Conservation (phyloP, 2,888 invertebrate genomes). For the Zelleria hepariella region DNA sequence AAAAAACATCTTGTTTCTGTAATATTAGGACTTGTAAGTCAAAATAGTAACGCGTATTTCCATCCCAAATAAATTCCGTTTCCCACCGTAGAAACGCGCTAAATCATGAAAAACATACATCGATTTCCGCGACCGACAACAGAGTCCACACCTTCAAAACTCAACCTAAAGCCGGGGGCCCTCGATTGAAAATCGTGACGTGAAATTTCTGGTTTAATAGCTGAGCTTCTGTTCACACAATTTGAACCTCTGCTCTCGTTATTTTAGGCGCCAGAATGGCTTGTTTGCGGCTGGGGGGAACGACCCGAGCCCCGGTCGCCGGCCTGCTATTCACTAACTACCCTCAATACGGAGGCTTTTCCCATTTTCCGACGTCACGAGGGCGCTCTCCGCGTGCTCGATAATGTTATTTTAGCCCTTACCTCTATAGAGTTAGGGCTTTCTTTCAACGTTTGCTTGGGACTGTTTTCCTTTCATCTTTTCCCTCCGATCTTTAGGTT, state of each 20-base stretch:
- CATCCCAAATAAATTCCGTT: background rate
- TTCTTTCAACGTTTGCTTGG: background rate
- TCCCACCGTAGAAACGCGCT: background rate
- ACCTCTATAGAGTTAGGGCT: background rate
- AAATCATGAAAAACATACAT: background rate
- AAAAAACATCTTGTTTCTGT: background rate
- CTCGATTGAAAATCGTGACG: background rate
- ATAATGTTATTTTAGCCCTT: background rate
- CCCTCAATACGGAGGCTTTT: slow-evolving; percentile 32
- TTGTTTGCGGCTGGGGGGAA: slow-evolving; percentile 26
- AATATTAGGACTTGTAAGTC: background rate
- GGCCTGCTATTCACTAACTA: slow-evolving; percentile 51
- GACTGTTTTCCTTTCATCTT: background rate
- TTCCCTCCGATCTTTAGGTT: too few relatives aligned
- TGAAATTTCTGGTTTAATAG: background rate
- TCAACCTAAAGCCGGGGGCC: background rate
- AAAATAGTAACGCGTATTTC: background rate
- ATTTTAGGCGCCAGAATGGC: background rate
- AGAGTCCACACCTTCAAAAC: background rate
- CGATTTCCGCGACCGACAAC: background rate
- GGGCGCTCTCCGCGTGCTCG: background rate
- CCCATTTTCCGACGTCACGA: slow-evolving; percentile 25
- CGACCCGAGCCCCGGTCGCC: slow-evolving; percentile 30
- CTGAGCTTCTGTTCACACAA: background rate
- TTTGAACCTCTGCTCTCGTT: background rate